Evolutionary conservation across 1,140 invertebrate genomes (phyloP), one percentile per base, ranked within the genome.

Genomic region (Sarcophaga bullata): DNA sequence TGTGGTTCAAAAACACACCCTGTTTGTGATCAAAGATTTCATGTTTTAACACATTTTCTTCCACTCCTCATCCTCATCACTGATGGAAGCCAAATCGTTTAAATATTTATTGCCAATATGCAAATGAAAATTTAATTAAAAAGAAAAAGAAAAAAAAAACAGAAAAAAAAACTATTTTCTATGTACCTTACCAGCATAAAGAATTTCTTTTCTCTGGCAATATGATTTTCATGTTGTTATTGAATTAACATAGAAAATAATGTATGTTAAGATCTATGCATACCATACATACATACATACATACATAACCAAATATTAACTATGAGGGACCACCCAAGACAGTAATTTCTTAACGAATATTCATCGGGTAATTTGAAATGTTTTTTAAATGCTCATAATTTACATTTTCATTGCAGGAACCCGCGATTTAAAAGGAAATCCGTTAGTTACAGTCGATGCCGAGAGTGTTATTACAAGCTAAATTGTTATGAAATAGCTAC

Each of bases 401-500:
- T 78, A 17, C 47, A 37, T 80, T 54, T 15, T 81, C 50, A 49
- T 84, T 82, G 6, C 86, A 90, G 89, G 88, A 84, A 90, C 89
- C 84, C 87, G 86, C 84, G 89, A 89, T 86, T 86, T 90, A 68
- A 87, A 91, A 84, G 92, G 91, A 85, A 86, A 91, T 86, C 91
- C 92, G 80, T 90, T 93, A 84, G 90, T 93, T 68, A 88, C 91
- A 62, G 91, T 92, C 82, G 92, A 92, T 84, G 91, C 91, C 7
- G 91, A 91, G 83, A 90, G 89, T 84, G 90, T 93, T 82, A 86
- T 88, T 47, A 86, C 88, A 84, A 91, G 50, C 86, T 93, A 47
- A 92, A 92, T 83, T 91, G 91, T 85, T 91, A 92, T 81, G 92
- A 93, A 87, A 89, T 92, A 81, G 92, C 92, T 73, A 92, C 92